A percentile compares a stretch with the other conserved stretches of the same genome.
Evolutionary conservation across 2,888 invertebrate genomes (phyloP).

Genomic region (Netelia virgata): DNA sequence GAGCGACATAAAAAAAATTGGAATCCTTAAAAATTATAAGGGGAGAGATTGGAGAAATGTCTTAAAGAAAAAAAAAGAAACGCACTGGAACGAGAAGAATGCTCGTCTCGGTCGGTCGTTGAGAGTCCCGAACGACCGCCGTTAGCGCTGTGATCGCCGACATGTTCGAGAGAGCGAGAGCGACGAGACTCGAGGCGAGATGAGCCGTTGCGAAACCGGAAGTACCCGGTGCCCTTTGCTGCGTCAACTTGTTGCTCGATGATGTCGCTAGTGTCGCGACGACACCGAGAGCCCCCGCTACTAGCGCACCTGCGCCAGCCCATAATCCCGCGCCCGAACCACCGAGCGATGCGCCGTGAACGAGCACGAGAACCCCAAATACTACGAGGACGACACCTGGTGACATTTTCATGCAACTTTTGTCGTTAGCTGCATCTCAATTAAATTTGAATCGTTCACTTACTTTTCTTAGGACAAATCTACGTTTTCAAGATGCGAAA

Average conservation of each 20-base stretch:
- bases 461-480: too few relatives aligned
- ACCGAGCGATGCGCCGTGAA: constrained; percentile 87
- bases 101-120: constrained; percentile 80
- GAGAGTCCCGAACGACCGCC: constrained; percentile 88
- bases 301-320: constrained; percentile 89
- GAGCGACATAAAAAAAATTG: background rate
- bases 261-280: constrained; percentile 85
- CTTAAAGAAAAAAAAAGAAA: constrained; percentile 39
- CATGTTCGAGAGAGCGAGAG: constrained; percentile 83
- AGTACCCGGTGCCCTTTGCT: constrained; percentile 65
- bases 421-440: background rate
- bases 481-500: too few relatives aligned
- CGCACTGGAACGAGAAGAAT: constrained; percentile 79
- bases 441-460: background rate
- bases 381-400: constrained; percentile 88
- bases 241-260: constrained; percentile 72
- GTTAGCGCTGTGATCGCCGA: constrained; percentile 83
- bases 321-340: constrained; percentile 89
- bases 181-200: constrained; percentile 87
- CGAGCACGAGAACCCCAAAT: constrained; percentile 88
- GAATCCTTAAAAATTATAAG: constrained; percentile 4
- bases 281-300: constrained; percentile 88
- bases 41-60: constrained; percentile 45
- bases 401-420: constrained; percentile 11
- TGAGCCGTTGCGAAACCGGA: constrained; percentile 86